These are phyloP conservation scores for Haemorhous mexicanus DNA, from an alignment of 2,113 vertebrate species.

Conservation along the genomic window DNA sequence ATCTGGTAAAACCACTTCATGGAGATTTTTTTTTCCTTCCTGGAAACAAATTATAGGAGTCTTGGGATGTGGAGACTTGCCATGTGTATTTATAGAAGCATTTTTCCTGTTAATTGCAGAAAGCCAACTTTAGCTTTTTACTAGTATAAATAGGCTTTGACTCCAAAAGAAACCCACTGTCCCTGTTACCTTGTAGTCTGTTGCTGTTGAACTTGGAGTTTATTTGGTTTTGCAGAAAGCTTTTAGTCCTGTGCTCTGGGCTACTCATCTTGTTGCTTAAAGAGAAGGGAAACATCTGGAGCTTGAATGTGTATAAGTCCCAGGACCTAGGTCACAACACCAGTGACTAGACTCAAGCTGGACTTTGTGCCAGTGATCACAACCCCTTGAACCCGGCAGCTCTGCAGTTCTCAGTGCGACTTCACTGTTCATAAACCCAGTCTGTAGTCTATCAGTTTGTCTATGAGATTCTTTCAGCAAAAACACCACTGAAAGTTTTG, in stretches of 20 bases:
- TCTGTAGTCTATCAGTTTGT: background rate
- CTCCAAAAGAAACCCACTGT: accelerated
- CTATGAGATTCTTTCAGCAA: background rate
- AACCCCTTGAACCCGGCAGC: background rate
- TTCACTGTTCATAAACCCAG: background rate
- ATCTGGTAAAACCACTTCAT: background rate
- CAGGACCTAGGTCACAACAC: background rate
- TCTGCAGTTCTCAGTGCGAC: accelerated
- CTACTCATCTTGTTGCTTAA: background rate
- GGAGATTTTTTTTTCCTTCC: background rate
- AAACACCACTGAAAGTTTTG: background rate
- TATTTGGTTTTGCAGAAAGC: background rate
- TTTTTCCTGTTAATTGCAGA: background rate
- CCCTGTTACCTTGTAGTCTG: background rate
- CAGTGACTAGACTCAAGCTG: background rate
- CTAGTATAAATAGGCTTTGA: background rate
- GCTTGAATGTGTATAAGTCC: background rate
- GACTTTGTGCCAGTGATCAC: background rate
- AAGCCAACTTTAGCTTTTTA: background rate
- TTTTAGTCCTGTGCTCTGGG: background rate
- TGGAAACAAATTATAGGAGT: background rate
- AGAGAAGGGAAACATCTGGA: background rate
- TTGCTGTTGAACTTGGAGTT: background rate
- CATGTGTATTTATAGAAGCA: background rate
- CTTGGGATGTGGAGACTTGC: background rate